Evolutionary conservation across 2,113 vertebrate species (phyloP), one percentile per base, ranked within the genome.

Genomic region (Spermophilus dauricus): DNA sequence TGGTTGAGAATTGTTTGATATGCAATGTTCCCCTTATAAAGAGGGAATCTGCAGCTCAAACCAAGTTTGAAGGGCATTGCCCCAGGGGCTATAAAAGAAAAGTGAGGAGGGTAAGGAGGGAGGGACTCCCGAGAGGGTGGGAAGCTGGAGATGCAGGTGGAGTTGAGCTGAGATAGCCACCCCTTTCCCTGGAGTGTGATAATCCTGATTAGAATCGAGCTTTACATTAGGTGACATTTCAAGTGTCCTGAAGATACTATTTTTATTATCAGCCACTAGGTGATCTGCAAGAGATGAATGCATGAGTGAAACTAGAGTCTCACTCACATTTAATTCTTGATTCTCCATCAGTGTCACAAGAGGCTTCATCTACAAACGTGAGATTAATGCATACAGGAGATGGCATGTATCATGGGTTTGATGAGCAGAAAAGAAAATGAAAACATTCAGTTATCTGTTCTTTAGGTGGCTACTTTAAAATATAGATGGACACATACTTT

Each of bases 401-500:
- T 28, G 37, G 11, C 37, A 39, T 65, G 56, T 14, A 22, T 51
- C 39, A 72, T 42, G 32, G 28, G 22, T 84, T 48, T 75, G 53
- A 61, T 16, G 70, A 73, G 20, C 14, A 45, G 53, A 72, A 72
- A 67, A 28, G 14, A 45, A 37, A 92, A 32, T 20, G 20, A 70
- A 65, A 65, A 20, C 20, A 30, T 73, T 45, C 37, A 39, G 22
- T 37, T 28, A 34, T 39, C 56, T 69, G 16, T 76, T 56, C 28
- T 28, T 61, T 32, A 89, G n/a, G 58, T 65, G 82, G n/a, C 20
- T 78, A 34, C 37, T 65, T 53, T n/a, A 63, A 72, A 76, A 65
- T 20, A 3, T 8, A 30, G 45, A n/a, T 58, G 0, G 6, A 11
- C 37, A 18, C 4, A 1, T 5, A 5, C 3, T 53, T 83, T 45